Evolutionary conservation across 2,888 invertebrate species (phyloP).

Genomic region (Leptothorax acervorum): DNA sequence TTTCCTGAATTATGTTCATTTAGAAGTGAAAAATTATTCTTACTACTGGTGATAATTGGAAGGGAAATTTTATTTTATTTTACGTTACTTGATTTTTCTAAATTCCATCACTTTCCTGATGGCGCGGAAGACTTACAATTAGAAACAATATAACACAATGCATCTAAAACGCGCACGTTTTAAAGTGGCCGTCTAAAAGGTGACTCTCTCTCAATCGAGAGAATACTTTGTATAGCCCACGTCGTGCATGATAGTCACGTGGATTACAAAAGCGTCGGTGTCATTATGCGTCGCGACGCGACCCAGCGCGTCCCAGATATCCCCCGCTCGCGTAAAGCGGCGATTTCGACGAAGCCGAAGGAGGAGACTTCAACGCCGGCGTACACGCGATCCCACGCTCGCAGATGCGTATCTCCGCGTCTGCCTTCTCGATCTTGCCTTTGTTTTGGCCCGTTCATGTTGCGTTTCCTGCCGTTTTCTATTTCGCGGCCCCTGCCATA

Average conservation of each 20-base stretch:
- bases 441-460: slow-evolving; percentile 82
- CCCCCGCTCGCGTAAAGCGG: slow-evolving; percentile 63
- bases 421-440: slow-evolving; percentile 79
- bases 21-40: background rate
- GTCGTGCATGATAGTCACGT: slow-evolving; percentile 49
- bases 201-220: slow-evolving; percentile 15
- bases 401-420: slow-evolving; percentile 81
- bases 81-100: background rate
- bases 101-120: background rate
- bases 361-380: slow-evolving; percentile 65
- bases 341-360: slow-evolving; percentile 53
- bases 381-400: slow-evolving; percentile 81
- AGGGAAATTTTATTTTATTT: background rate
- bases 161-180: background rate
- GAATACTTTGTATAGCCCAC: slow-evolving; percentile 37
- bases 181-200: background rate
- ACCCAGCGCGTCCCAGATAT: slow-evolving; percentile 68
- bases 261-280: slow-evolving; percentile 56
- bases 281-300: slow-evolving; percentile 57
- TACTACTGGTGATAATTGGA: background rate
- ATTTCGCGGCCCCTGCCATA: slow-evolving; percentile 67
- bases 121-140: no score
- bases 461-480: slow-evolving; percentile 84
- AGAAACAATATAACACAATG: background rate
- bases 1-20: background rate